phyloP scores from a whole-genome alignment of 2,797 vertebrate species.

The Rachycentron canadum region DNA sequence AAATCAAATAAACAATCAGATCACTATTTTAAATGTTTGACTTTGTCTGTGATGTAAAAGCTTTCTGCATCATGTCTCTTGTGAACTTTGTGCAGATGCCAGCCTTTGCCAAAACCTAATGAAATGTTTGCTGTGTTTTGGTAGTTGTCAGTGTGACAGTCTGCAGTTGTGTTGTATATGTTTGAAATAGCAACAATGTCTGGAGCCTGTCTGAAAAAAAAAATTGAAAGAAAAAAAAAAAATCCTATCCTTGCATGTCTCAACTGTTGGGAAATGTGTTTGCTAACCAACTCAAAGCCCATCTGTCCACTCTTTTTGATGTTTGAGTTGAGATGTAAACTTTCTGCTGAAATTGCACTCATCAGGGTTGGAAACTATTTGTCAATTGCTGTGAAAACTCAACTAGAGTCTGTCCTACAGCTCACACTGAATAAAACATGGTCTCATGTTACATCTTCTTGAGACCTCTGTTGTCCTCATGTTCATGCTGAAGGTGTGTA shows the following conservation, averaged over 20 bases:
- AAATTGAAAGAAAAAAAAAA: too few species aligned
- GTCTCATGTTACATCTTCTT: constrained; percentile 17
- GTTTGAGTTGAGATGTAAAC: constrained; percentile 52
- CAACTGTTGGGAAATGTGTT: constrained; percentile 20
- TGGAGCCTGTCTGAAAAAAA: too few species aligned
- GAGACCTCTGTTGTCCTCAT: constrained; percentile 16
- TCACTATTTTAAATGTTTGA: too few species aligned
- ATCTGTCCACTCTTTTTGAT: constrained; percentile 51
- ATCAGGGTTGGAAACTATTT: constrained; percentile 37
- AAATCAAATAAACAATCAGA: neutral
- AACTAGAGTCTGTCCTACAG: constrained; percentile 45
- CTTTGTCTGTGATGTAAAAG: too few species aligned
- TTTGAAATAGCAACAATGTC: too few species aligned
- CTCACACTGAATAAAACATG: constrained; percentile 18
- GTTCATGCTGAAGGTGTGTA: neutral
- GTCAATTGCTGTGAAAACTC: constrained; percentile 36
- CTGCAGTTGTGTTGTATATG: too few species aligned
- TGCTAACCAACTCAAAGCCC: constrained; percentile 27
- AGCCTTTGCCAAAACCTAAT: too few species aligned
- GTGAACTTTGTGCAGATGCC: too few species aligned
- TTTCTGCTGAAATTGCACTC: constrained; percentile 36
- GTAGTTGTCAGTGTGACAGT: too few species aligned
- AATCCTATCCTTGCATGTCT: constrained; percentile 16
- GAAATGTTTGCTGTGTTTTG: too few species aligned
- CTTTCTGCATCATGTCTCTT: too few species aligned